Evolutionary conservation across 2,113 vertebrate genomes (phyloP).

Genomic region (Gorsachius goisagi): DNA sequence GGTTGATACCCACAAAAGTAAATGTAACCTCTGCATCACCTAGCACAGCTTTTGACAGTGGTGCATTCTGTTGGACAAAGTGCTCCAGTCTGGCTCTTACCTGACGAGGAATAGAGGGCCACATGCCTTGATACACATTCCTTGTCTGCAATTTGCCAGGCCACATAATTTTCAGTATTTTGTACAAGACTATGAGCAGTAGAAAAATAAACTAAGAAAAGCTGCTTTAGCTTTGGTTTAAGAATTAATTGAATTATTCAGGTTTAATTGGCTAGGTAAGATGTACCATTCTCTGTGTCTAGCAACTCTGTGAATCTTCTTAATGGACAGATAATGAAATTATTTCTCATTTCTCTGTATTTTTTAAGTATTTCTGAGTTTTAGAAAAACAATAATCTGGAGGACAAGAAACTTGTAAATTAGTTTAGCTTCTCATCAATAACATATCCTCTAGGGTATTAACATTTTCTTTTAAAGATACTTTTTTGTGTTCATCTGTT

Average conservation of each 20-base stretch:
- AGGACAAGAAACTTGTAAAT: background rate
- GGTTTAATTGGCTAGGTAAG: background rate
- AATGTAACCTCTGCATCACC: background rate
- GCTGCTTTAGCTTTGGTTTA: background rate
- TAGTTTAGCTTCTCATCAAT: background rate
- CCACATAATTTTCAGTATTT: background rate
- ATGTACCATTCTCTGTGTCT: background rate
- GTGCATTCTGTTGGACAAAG: background rate
- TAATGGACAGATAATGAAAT: background rate
- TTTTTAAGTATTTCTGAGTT: background rate
- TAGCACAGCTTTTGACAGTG: background rate
- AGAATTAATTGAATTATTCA: background rate
- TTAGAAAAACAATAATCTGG: background rate
- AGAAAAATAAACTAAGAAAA: background rate
- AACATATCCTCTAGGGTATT: background rate
- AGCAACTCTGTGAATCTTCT: background rate
- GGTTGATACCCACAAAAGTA: background rate
- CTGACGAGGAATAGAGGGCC: fast-evolving
- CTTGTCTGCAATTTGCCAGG: background rate
- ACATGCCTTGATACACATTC: background rate
- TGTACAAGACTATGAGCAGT: background rate
- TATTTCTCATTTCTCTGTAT: background rate
- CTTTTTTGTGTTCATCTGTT: background rate
- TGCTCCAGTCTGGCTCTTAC: background rate
- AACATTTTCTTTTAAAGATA: background rate